Conservation (phyloP, 2,797 vertebrate genomes). For the Myioborus miniatus region DNA sequence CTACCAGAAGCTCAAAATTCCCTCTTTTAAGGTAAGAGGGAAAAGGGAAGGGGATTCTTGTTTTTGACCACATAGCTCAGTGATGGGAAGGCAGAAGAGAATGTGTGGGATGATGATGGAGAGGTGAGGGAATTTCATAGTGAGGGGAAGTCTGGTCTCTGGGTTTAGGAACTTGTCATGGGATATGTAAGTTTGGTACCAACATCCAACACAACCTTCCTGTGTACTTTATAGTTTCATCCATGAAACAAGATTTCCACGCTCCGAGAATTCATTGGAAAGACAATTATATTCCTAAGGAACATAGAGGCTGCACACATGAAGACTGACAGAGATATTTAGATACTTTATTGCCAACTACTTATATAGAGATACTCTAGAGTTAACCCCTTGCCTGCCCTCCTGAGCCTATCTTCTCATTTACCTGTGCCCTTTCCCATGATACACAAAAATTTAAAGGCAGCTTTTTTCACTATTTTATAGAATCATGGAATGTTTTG, state of each 20-base stretch:
- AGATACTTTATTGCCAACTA: neutral
- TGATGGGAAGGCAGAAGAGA: neutral
- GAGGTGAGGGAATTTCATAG: neutral
- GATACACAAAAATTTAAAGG: neutral
- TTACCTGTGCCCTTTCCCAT: neutral
- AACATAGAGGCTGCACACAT: neutral
- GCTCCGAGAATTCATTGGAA: neutral
- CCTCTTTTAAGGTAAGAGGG: accelerated
- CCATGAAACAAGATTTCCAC: neutral
- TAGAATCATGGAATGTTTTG: neutral
- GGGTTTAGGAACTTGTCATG: neutral
- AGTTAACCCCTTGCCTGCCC: neutral
- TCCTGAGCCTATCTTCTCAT: neutral
- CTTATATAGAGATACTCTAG: neutral
- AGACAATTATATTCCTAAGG: neutral
- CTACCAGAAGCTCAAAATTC: neutral
- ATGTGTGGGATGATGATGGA: neutral
- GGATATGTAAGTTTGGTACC: neutral
- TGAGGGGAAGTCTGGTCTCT: neutral
- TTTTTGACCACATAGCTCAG: accelerated
- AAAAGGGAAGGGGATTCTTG: neutral
- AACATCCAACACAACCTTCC: neutral
- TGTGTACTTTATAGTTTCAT: neutral
- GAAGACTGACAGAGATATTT: neutral
- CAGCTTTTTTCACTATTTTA: neutral